Conservation (phyloP, 2,113 vertebrate genomes). For the Onychostruthus taczanowskii region DNA sequence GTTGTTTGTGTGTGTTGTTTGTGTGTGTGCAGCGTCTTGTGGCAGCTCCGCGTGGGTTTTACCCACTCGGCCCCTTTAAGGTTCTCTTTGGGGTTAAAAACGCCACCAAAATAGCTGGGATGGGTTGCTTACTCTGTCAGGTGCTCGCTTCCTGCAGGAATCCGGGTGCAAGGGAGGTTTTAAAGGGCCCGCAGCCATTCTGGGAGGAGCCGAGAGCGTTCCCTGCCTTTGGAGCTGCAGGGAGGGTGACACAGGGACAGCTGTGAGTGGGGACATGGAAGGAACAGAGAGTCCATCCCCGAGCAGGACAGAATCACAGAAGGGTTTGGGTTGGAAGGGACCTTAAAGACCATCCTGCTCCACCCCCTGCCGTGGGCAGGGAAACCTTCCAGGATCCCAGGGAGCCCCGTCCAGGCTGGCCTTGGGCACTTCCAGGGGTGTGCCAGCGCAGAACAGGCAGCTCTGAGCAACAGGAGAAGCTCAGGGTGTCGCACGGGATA, state of each 20-base stretch:
- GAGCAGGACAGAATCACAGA: no score
- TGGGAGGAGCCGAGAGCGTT: background rate
- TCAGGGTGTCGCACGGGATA: fast-evolving
- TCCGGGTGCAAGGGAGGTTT: background rate
- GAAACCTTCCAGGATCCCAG: background rate
- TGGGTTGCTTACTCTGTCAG: background rate
- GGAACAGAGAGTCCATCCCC: background rate
- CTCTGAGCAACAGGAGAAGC: background rate
- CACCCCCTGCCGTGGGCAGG: background rate
- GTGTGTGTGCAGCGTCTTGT: background rate
- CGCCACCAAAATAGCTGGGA: fast-evolving
- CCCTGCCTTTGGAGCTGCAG: background rate
- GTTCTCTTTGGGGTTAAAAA: background rate
- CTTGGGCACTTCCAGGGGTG: background rate
- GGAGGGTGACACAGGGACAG: background rate
- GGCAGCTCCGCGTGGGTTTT: background rate
- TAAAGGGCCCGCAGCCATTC: background rate
- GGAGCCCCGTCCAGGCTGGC: fast-evolving
- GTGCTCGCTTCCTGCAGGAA: background rate
- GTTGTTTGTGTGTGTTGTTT: no score
- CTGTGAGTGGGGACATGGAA: background rate
- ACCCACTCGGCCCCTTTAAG: background rate
- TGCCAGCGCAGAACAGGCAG: background rate
- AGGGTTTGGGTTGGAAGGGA: background rate
- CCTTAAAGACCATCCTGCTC: background rate